These are phyloP conservation scores for Linnaemya tessellans DNA, from an alignment of 2,888 invertebrate genomes.

Conservation along the genomic window DNA sequence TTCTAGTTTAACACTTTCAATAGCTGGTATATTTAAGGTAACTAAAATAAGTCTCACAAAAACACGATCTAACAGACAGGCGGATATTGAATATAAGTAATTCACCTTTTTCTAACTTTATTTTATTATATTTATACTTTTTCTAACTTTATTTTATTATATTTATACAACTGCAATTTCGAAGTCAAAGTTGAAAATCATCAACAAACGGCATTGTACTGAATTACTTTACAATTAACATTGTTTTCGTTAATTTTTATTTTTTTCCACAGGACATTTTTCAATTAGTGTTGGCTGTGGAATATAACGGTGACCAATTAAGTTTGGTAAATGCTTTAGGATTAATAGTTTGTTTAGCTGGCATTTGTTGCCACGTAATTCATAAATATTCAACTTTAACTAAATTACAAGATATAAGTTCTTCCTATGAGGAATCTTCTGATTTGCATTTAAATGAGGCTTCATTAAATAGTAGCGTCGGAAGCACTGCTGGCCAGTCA, in stretches of 20 bases:
- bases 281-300: constrained; percentile 94
- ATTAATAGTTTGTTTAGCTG: constrained; percentile 92
- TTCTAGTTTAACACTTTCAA: constrained; percentile 97
- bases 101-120: too few species aligned
- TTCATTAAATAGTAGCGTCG: constrained; percentile 25
- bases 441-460: constrained; percentile 71
- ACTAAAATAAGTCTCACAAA: constrained; percentile 57
- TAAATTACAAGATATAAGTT: constrained; percentile 75
- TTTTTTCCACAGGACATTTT: constrained; percentile 90
- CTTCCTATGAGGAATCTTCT: constrained; percentile 74
- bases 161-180: too few species aligned
- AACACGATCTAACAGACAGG: too few species aligned
- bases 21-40: constrained; percentile 98
- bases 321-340: constrained; percentile 93
- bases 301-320: constrained; percentile 93
- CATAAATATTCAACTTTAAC: constrained; percentile 85
- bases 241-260: constrained; percentile 78
- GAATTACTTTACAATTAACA: background rate
- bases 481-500: background rate
- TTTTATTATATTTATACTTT: too few species aligned
- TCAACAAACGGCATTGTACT: too few species aligned
- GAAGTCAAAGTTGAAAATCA: too few species aligned
- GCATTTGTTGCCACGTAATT: constrained; percentile 92
- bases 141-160: too few species aligned
- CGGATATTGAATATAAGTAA: too few species aligned